Conservation (phyloP, 2,888 invertebrate genomes). For the Odontothrips loti region DNA sequence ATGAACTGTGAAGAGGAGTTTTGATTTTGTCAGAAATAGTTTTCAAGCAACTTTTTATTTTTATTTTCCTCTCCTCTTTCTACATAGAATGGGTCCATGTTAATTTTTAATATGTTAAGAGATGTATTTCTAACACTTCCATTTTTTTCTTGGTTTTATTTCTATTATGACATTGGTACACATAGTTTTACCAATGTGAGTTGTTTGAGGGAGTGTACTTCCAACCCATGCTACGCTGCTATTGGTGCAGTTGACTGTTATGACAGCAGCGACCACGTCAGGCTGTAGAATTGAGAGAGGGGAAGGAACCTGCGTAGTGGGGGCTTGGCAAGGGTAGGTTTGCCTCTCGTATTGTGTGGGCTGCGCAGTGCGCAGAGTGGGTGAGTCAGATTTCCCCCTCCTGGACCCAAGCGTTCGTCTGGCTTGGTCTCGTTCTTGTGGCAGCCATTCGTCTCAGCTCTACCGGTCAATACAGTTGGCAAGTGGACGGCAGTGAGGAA, state of each 20-base stretch:
- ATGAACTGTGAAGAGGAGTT: not conserved
- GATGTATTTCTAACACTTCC: not conserved
- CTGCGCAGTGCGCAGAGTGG: slow-evolving; percentile 25
- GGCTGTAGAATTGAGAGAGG: slow-evolving; percentile 1
- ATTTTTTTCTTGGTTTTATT: not conserved
- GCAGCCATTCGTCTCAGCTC: slow-evolving; percentile 20
- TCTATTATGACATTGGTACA: too few relatives aligned
- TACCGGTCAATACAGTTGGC: slow-evolving; percentile 3
- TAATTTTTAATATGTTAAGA: too few relatives aligned
- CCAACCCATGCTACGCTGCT: not conserved
- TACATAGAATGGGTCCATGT: not conserved
- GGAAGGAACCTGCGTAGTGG: slow-evolving; percentile 5
- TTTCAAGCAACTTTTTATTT: not conserved
- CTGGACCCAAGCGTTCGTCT: not conserved
- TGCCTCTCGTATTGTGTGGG: slow-evolving; percentile 1
- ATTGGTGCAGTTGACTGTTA: slow-evolving; percentile 7
- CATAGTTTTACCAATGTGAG: too few relatives aligned
- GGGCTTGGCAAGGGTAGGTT: slow-evolving; percentile 15
- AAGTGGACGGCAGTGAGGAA: not conserved
- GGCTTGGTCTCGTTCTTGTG: slow-evolving; percentile 3
- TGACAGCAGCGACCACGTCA: not conserved
- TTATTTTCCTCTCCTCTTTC: not conserved
- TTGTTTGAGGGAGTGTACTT: not conserved
- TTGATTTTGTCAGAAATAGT: not conserved
- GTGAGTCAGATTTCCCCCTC: slow-evolving; percentile 23